phyloP scores from a whole-genome alignment of 1,140 invertebrate genomes.

The Drosophila lini region DNA sequence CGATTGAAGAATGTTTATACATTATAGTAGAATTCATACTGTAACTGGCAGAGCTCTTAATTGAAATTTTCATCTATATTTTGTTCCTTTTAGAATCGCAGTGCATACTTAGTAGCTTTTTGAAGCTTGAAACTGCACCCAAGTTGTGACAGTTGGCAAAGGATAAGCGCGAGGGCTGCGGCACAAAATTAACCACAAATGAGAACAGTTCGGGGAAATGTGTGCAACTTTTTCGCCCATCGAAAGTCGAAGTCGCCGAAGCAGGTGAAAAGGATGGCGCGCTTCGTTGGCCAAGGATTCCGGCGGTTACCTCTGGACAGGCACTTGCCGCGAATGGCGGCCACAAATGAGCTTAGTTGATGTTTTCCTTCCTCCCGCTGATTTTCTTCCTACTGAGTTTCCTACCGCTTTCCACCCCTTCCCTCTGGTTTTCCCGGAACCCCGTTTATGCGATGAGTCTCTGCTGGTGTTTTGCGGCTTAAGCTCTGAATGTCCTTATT shows the following conservation, averaged over 20 bases:
- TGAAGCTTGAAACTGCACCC: constrained; percentile 30
- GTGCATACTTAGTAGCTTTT: constrained; percentile 47
- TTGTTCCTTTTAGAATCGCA: neutral
- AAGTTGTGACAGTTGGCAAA: constrained; percentile 52
- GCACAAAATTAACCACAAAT: constrained; percentile 75
- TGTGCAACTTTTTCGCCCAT: constrained; percentile 58
- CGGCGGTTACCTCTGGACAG: constrained; percentile 25
- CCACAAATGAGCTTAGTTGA: constrained; percentile 58
- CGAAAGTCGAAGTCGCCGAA: constrained; percentile 27
- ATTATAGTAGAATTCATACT: neutral
- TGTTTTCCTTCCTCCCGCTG: constrained; percentile 6
- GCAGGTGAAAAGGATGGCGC: constrained; percentile 51
- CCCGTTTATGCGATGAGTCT: constrained; percentile 18
- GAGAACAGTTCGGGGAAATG: constrained; percentile 48
- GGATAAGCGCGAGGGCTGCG: constrained; percentile 39
- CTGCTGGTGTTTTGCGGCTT: constrained; percentile 13
- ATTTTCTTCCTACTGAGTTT: constrained; percentile 1
- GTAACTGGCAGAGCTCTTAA: neutral
- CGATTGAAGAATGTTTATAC: neutral
- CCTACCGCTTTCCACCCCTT: too few relatives aligned
- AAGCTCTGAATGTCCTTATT: constrained; percentile 18
- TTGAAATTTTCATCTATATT: too few relatives aligned
- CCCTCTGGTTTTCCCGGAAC: too few relatives aligned
- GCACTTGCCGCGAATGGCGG: constrained; percentile 29
- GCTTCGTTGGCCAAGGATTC: constrained; percentile 45